Base-by-base conservation (phyloP, 2,797 vertebrate species). In the Rhinophrynus dorsalis region DNA sequence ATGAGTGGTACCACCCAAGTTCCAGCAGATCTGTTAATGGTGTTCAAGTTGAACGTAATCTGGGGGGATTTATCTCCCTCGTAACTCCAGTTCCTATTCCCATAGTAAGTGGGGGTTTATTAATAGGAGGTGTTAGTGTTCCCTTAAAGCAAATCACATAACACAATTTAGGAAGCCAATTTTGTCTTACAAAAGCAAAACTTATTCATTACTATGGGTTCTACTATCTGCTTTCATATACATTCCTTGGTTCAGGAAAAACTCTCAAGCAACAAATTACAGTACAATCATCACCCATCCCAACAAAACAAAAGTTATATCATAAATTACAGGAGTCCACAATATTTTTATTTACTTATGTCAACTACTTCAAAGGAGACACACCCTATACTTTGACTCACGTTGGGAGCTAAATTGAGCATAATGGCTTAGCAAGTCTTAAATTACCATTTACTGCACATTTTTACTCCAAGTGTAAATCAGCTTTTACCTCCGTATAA, bases 401-500 rank as follows among this genome's bases (percentile, higher is more conserved):
- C 29, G 45, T 54, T 47, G 58, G 44, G 55, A 54, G 27, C 47
- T 60, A 73, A 73, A 73, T 73, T 66, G 62, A 52, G 55, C 33
- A 54, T 73, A 73, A 73, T 73, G 55, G 58, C 62, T 45, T 35
- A 66, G 70, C 55, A 55, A 67, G 62, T 73, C 70, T 60, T 67
- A 73, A 73, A 73, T 73, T 73, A 66, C 48, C 52, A 73, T 67
- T 67, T 59, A 30, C 45, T 23, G 12, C 38, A 67, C 62, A 30
- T 64, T 72, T 70, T 38, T 58, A 11, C 42, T 18, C 24, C 8
- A 54, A 73, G 45, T 66, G 70, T 73, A 73, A 60, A 72, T 65
- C 44, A 80, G 85, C 82, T 85, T 87, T 88, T 84, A 85, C 81
- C 68, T 76, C 59, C 79, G 79, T 77, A 78, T n/a, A 74, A 77